Conservation (phyloP, 2,888 invertebrate genomes). For the Amiota minor region DNA sequence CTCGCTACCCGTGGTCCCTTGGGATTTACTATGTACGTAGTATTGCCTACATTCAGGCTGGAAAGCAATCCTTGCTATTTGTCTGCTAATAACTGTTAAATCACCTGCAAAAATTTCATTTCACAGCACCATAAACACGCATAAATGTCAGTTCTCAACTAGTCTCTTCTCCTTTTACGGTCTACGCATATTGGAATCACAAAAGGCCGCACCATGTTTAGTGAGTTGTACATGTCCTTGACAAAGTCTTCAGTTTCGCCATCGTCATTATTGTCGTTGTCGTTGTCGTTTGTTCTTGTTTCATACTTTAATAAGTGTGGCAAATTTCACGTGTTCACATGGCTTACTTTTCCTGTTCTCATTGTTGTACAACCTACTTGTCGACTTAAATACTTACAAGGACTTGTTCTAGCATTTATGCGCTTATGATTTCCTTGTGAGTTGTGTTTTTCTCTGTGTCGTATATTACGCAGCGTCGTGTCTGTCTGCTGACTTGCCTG, state of each 20-base stretch:
- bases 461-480: background rate
- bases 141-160: conserved; percentile 28
- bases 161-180: background rate
- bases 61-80: background rate
- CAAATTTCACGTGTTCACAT: conserved; percentile 8
- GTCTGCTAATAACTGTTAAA: conserved; percentile 63
- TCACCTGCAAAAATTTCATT: conserved; percentile 68
- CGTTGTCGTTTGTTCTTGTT: background rate
- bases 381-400: conserved; percentile 69
- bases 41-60: conserved; percentile 11
- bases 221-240: conserved; percentile 15
- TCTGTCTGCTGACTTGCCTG: background rate
- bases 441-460: background rate
- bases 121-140: conserved; percentile 64
- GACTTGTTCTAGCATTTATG: conserved; percentile 52
- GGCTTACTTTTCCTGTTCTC: background rate
- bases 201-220: background rate
- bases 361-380: conserved; percentile 45
- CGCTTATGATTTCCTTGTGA: conserved; percentile 3
- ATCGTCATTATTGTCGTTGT: background rate
- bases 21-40: background rate
- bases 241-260: conserved; percentile 3
- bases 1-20: background rate
- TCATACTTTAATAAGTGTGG: conserved; percentile 20
- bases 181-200: background rate